Conservation (phyloP, 2,797 vertebrate genomes). For the Muscicapa striata region DNA sequence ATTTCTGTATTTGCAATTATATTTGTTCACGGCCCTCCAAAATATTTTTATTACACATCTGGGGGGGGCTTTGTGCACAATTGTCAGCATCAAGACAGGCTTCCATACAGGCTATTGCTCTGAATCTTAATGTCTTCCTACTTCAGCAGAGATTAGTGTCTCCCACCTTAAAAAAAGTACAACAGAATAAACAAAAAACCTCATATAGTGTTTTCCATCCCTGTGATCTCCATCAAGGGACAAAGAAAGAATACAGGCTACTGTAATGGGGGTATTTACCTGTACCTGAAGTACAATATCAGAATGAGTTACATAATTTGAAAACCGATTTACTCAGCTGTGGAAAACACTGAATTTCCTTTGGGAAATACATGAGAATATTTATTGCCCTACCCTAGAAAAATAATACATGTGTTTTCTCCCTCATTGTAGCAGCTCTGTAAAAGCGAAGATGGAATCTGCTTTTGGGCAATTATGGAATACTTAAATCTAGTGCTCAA, state of each 20-base stretch:
- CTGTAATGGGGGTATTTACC: not conserved
- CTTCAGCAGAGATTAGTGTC: not conserved
- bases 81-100: not conserved
- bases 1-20: not conserved
- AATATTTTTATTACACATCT: not conserved
- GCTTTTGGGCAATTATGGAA: not conserved
- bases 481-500: not conserved
- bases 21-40: not conserved
- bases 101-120: not conserved
- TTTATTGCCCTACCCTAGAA: not conserved
- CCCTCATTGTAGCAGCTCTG: not conserved
- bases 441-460: not conserved
- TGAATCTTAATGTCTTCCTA: not conserved
- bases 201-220: not conserved
- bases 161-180: not conserved
- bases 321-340: conserved; percentile 30
- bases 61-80: not conserved
- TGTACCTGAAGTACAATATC: not conserved
- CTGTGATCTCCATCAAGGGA: not conserved
- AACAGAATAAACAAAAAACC: not conserved
- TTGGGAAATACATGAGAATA: conserved; percentile 28
- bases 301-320: conserved; percentile 23
- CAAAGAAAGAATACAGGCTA: not conserved
- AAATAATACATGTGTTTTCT: not conserved
- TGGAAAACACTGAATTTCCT: conserved; percentile 37